phyloP scores from a whole-genome alignment of 2,113 vertebrate species.

The Psophia crepitans region DNA sequence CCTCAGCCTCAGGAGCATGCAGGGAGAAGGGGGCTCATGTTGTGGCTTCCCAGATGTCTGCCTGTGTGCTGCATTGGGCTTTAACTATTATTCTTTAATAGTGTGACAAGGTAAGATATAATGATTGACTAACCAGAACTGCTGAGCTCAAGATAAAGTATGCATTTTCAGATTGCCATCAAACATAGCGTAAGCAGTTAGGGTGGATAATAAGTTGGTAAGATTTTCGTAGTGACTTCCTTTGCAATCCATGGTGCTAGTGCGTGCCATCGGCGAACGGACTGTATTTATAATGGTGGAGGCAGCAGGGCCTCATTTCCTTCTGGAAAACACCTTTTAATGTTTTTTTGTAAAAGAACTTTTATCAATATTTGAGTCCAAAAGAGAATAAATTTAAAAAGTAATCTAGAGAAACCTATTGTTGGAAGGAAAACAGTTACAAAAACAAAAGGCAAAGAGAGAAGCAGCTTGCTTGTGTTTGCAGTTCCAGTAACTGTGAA shows the following conservation, averaged over 20 bases:
- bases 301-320: not conserved
- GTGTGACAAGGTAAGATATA: not conserved
- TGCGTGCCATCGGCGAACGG: not conserved
- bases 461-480: not conserved
- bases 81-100: not conserved
- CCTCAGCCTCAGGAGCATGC: not conserved
- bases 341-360: not conserved
- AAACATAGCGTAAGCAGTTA: fast-evolving
- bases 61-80: not conserved
- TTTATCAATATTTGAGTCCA: not conserved
- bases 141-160: not conserved
- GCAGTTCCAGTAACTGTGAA: not conserved
- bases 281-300: not conserved
- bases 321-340: not conserved
- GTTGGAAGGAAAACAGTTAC: not conserved
- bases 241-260: not conserved
- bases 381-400: not conserved
- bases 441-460: not conserved
- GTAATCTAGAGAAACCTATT: not conserved
- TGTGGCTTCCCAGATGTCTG: not conserved
- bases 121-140: not conserved
- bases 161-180: not conserved
- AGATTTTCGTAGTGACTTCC: not conserved
- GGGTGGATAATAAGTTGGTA: not conserved
- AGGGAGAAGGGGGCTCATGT: fast-evolving